Base-by-base conservation (phyloP, 2,888 invertebrate genomes). In the Antheraea assamensis region DNA sequence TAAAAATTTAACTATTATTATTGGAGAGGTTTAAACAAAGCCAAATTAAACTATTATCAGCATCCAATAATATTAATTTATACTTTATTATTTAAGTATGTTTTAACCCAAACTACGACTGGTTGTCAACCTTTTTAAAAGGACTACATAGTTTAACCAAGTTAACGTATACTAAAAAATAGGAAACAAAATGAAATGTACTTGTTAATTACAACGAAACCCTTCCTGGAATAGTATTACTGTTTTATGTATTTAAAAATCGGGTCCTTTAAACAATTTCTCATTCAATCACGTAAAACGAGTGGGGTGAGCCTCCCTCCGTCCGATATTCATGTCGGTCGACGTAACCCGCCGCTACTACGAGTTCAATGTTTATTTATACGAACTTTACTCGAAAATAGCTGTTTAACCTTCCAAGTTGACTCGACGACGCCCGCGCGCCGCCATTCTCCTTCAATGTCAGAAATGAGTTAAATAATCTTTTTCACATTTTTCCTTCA, bases 261-360 rank as follows among this genome's bases (percentile, higher is more conserved):
- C 84, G 84, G 85, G 85, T 88, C 85, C 86, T 88, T 87, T 89
- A 90, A 90, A 90, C 88, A 90, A 89, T 91, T 91, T 90, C 88
- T 89, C 89, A 89, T 91, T 91, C 89, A 91, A 92, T 92, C 92
- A 91, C 89, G 89, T 89, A 88, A 90, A 90, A 85, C 86, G 88
- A 86, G 89, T 82, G 88, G 88, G 87, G 85, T 78, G 74, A 73
- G 81, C 77, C 83, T 82, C 82, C 83, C 86, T 78, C 83, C 81
- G 80, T 79, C 84, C 85, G 86, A 85, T 87, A 87, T 85, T 88
- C 86, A 84, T 85, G 84, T 84, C 84, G 83, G 81, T 81, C 84
- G 80, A 82, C 84, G 85, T 85, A 87, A 86, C 84, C 82, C 66
- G 76, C 86, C 87, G 81, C 83, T 87, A 87, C 88, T 83, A 87